Base-by-base conservation (phyloP, 2,888 invertebrate genomes). In the Hemithea aestivaria region DNA sequence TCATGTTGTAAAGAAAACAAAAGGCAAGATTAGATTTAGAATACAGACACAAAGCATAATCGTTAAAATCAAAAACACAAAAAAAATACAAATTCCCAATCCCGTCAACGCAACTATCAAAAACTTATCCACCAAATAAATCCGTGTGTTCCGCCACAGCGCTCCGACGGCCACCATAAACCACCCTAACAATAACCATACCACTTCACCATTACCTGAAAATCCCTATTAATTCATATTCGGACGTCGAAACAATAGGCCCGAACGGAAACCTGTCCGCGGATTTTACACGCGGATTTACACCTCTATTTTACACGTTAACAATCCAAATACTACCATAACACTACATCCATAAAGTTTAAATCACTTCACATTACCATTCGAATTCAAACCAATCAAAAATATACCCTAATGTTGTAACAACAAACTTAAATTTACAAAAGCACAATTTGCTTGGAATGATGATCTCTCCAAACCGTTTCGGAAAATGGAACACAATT, bases 171-270 rank as follows among this genome's bases (percentile, higher is more conserved):
- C 43, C 5, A 16, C 16, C 16, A 31, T 43, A 44, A 53, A 48
- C 51, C 51, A 51, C 32, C 42, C 35, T 36, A 58, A 60, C 58
- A 60, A 66, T 57, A 48, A 51, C 49, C 45, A 38, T 48, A 40
- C 45, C 50, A 48, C 51, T 53, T 56, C 64, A 59, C 70, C 67
- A 71, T 70, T 73, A 75, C 76, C 76, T 73, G 74, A 67, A 70
- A 69, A 70, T 73, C 70, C 71, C 67, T 58, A 76, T 74, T 76
- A 75, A 75, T 73, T 73, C 76, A 70, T 71, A 75, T 73, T 68
- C 64, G 63, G 62, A 70, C 62, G 58, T 53, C 55, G 57, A 68
- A 74, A 78, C 78, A 79, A 77, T 74, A 60, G 63, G 53, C 61
- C 56, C 55, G 61, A 62, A 63, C 69, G 69, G 74, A 73, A 76